Conservation (phyloP, 64 coral and sea anemone species). For the Montipora efflorescens region DNA sequence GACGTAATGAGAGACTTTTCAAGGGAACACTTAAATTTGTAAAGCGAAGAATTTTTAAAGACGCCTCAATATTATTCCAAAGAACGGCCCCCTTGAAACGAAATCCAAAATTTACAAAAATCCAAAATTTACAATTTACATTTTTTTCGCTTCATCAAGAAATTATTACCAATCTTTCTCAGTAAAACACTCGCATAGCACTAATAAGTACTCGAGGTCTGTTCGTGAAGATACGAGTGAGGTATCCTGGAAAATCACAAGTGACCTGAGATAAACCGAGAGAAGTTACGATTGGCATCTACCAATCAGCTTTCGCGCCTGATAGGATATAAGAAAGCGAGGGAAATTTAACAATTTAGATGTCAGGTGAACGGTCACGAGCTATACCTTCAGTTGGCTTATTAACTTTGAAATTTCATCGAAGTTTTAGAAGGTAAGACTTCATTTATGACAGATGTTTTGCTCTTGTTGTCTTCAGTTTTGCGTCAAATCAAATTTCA, state of each 20-base stretch:
- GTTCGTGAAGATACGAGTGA: background rate
- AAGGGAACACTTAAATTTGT: no score
- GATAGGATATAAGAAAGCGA: conserved; percentile 15
- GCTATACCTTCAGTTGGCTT: background rate
- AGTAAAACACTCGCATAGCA: background rate
- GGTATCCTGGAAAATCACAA: background rate
- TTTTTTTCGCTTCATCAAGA: background rate
- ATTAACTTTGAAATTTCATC: background rate
- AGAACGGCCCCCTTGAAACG: no score
- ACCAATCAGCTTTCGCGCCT: conserved; percentile 10
- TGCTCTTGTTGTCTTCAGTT: background rate
- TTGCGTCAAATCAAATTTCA: background rate
- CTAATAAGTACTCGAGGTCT: background rate
- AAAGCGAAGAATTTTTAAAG: no score
- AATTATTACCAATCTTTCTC: background rate
- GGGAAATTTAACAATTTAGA: conserved; percentile 55
- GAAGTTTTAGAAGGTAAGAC: background rate
- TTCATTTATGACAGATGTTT: background rate
- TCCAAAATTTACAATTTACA: background rate
- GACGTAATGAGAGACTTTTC: no score
- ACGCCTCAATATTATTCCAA: no score
- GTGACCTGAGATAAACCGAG: background rate
- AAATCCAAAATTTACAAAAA: no score
- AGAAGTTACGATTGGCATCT: background rate
- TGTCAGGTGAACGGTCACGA: background rate